These are phyloP conservation scores for Eupeodes luniger DNA, from an alignment of 2,888 invertebrate genomes.

Conservation along the genomic window DNA sequence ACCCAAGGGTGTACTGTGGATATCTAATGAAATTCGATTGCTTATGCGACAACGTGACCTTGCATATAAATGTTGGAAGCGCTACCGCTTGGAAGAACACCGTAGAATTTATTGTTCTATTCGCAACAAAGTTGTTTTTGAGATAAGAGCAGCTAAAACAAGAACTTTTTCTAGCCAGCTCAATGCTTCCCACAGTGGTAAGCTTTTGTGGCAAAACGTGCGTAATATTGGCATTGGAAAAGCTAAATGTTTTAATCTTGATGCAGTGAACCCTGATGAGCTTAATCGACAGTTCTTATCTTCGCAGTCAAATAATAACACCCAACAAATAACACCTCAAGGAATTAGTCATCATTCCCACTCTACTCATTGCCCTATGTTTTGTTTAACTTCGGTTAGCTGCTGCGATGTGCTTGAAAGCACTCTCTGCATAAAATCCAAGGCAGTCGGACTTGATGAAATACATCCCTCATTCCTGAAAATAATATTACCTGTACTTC, in stretches of 20 bases:
- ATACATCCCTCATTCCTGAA: too few relatives aligned
- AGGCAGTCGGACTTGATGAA: too few relatives aligned
- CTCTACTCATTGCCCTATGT: background rate
- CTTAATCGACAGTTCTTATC: background rate
- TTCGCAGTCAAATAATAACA: background rate
- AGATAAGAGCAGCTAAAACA: background rate
- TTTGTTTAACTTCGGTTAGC: background rate
- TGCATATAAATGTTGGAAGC: background rate
- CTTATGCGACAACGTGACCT: background rate
- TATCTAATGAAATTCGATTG: too few relatives aligned
- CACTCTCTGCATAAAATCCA: background rate
- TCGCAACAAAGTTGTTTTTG: slow-evolving; percentile 5
- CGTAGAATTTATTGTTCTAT: background rate
- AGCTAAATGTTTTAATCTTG: background rate
- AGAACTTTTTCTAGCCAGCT: background rate
- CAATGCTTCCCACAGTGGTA: background rate
- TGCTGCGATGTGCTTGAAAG: background rate
- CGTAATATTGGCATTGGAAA: slow-evolving; percentile 5
- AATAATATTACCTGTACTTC: too few relatives aligned
- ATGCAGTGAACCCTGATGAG: background rate
- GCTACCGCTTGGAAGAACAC: background rate
- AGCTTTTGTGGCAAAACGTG: slow-evolving; percentile 3
- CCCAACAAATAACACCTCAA: background rate
- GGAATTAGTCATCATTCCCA: background rate
- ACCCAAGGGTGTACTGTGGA: too few relatives aligned